Evolutionary conservation across 2,113 vertebrate genomes (phyloP), one percentile per base, ranked within the genome.

Genomic region (Probosciger aterrimus): DNA sequence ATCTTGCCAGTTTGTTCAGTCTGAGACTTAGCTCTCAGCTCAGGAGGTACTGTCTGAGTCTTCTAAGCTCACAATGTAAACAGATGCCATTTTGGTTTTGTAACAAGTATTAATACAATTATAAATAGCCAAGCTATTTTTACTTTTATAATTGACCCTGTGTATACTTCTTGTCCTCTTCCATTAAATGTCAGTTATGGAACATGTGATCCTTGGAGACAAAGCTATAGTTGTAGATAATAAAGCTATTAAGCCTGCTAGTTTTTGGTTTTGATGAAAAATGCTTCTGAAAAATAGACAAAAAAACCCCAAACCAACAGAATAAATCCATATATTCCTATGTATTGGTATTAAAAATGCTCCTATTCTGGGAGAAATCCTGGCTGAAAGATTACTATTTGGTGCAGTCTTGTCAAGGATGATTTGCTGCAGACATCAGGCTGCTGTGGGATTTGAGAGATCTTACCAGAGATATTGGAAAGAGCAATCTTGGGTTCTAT

Each of bases 111-210:
- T 70, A 90, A 78, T 80, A 90, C 0, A 20, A 78, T 88, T 93
- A 94, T 78, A 94, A 82, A 81, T 44, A 92, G 46, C 22, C 20
- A 67, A 81, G 64, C 7, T 94, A 88, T 88, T 96, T 97, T 95
- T 96, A 63, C n/a, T 83, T 87, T 65, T 69, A 59, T 93, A 88
- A 74, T 92, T 87, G 57, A 80, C 81, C 49, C 80, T 50, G 35
- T 7, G 3, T 85, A n/a, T 75, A 49, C 39, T 87, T 94, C 77
- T 89, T 49, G 30, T 90, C 46, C 41, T 91, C 46, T 92, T 82
- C n/a, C 30, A 49, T 63, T 94, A 53, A 82, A 22, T 69, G 43
- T 52, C 64, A 64, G 10, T 65, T 60, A 62, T 78, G 37, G 20
- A 87, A 60, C n/a, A 59, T 43, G 47, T 55, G 74, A 87, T 46